A percentile compares a stretch with the other conserved stretches of the same genome.
These are phyloP conservation scores for Villa cingulata DNA, from an alignment of 2,888 invertebrate genomes.

Conservation along the genomic window DNA sequence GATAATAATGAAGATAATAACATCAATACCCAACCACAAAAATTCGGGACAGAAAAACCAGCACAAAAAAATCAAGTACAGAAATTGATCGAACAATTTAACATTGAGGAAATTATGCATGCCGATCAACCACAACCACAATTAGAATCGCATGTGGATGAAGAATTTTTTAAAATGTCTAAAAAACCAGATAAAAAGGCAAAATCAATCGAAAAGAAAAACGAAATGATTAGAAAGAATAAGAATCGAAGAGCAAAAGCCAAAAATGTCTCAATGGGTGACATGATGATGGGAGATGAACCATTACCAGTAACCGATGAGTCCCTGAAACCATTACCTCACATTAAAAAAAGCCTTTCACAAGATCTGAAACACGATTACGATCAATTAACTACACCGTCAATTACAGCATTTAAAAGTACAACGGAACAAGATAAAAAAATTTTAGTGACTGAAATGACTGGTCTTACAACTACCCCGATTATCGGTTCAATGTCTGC, in stretches of 20 bases:
- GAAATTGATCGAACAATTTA: slow-evolving; percentile 26
- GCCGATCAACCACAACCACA: slow-evolving; percentile 23
- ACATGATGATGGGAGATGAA: slow-evolving; percentile 36
- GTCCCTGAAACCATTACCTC: slow-evolving; percentile 29
- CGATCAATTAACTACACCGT: slow-evolving; percentile 5
- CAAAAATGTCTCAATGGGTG: slow-evolving; percentile 18
- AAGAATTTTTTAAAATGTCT: background rate
- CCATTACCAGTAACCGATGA: slow-evolving; percentile 24
- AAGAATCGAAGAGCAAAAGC: slow-evolving; percentile 12
- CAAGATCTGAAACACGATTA: slow-evolving; percentile 23
- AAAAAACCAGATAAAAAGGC: slow-evolving; percentile 27
- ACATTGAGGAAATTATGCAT: slow-evolving; percentile 32
- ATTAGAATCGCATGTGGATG: slow-evolving; percentile 1
- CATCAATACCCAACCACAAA: slow-evolving; percentile 25
- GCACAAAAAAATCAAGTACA: slow-evolving; percentile 24
- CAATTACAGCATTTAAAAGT: background rate
- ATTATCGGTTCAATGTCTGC: slow-evolving; percentile 6
- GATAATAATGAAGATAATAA: slow-evolving; percentile 35
- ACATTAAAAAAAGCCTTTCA: slow-evolving; percentile 28
- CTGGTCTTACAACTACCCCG: slow-evolving; percentile 3
- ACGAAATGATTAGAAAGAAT: slow-evolving; percentile 12
- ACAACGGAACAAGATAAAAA: background rate
- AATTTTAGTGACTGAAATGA: background rate
- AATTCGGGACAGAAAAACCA: slow-evolving; percentile 15
- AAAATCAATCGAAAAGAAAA: slow-evolving; percentile 23